Evolutionary conservation across 2,888 invertebrate species (phyloP).

Genomic region (Phragmatobia fuliginosa): DNA sequence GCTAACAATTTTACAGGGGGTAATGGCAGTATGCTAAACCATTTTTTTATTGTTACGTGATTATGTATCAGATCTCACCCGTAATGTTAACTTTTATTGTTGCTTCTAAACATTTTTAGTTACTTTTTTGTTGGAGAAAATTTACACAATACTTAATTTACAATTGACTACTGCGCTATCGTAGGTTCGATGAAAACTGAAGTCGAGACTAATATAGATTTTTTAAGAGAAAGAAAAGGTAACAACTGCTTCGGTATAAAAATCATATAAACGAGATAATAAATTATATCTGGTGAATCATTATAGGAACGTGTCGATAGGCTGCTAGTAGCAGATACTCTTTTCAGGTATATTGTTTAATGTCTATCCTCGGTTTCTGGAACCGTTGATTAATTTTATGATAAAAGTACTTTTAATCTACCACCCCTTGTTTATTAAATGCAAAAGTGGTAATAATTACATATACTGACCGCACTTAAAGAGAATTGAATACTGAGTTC

Average conservation of each 20-base stretch:
- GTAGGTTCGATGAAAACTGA: too few species aligned
- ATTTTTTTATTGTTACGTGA: background rate
- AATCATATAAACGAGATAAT: slow-evolving; percentile 62
- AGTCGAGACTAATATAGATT: too few species aligned
- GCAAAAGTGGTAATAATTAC: slow-evolving; percentile 50
- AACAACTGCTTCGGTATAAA: slow-evolving; percentile 48
- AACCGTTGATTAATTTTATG: slow-evolving; percentile 10
- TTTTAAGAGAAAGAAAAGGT: background rate
- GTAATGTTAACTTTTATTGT: background rate
- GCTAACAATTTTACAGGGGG: too few species aligned
- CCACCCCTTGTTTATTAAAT: slow-evolving; percentile 63
- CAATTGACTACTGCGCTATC: background rate
- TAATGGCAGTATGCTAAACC: too few species aligned
- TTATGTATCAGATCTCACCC: background rate
- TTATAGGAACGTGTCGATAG: slow-evolving; percentile 75
- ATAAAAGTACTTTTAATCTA: slow-evolving; percentile 28
- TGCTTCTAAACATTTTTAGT: background rate
- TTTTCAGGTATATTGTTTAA: slow-evolving; percentile 43
- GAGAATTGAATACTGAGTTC: slow-evolving; percentile 49
- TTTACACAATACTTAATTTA: background rate
- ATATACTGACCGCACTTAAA: slow-evolving; percentile 46
- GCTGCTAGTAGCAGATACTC: slow-evolving; percentile 59
- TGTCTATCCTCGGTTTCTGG: slow-evolving; percentile 25
- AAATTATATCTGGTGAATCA: slow-evolving; percentile 69
- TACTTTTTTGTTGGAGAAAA: background rate